phyloP scores from a whole-genome alignment of 1,140 invertebrate species.

The Antheraea mylitta region DNA sequence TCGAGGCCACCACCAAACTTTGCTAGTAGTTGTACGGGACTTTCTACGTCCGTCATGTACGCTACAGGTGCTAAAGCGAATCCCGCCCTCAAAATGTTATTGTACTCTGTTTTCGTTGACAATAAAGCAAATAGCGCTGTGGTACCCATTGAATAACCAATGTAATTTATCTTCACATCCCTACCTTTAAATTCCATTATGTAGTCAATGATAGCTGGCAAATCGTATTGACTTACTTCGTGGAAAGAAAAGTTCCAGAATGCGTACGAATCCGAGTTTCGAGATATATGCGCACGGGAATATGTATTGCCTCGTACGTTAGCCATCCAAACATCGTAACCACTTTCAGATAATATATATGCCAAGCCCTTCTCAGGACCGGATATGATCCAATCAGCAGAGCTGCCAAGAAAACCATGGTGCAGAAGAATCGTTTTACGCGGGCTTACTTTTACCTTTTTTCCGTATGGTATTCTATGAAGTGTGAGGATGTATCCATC shows the following conservation, averaged over 20 bases:
- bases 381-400: slow-evolving; percentile 87
- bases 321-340: slow-evolving; percentile 85
- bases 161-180: slow-evolving; percentile 76
- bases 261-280: slow-evolving; percentile 67
- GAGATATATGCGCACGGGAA: slow-evolving; percentile 76
- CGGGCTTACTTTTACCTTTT: slow-evolving; percentile 27
- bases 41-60: slow-evolving; percentile 83
- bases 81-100: slow-evolving; percentile 75
- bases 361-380: slow-evolving; percentile 80
- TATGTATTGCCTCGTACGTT: slow-evolving; percentile 83
- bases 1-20: slow-evolving; percentile 80
- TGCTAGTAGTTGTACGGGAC: slow-evolving; percentile 82
- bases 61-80: slow-evolving; percentile 64
- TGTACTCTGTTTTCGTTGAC: slow-evolving; percentile 78
- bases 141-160: slow-evolving; percentile 82
- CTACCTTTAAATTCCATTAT: slow-evolving; percentile 79
- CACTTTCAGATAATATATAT: slow-evolving; percentile 58
- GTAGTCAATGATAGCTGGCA: slow-evolving; percentile 84
- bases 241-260: slow-evolving; percentile 84
- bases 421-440: slow-evolving; percentile 82
- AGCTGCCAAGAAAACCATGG: slow-evolving; percentile 88
- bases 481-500: slow-evolving; percentile 86
- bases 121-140: slow-evolving; percentile 82
- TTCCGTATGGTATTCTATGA: slow-evolving; percentile 83
- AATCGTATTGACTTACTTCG: slow-evolving; percentile 79